phyloP scores from a whole-genome alignment of 2,888 invertebrate genomes.

The Aleiodes leptofemur region DNA sequence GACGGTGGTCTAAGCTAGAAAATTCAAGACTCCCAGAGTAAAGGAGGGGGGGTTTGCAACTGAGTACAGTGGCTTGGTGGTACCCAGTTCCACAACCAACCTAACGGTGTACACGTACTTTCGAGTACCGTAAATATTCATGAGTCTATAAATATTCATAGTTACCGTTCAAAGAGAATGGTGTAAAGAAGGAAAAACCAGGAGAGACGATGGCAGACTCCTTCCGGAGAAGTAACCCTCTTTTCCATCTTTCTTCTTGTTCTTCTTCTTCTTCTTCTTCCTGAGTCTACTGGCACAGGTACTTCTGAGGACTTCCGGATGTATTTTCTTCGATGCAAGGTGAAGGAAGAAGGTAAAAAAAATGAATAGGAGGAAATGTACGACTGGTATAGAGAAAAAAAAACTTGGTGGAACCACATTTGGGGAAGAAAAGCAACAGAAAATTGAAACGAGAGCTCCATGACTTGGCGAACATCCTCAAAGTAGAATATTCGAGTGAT shows the following conservation, averaged over 20 bases:
- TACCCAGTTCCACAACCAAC: conserved; percentile 43
- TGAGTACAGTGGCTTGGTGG: conserved; percentile 40
- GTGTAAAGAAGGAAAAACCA: conserved; percentile 63
- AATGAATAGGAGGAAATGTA: not conserved
- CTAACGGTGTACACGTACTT: conserved; percentile 54
- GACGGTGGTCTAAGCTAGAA: conserved; percentile 41
- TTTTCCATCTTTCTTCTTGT: conserved; percentile 46
- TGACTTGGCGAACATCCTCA: conserved; percentile 30
- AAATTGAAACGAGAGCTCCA: not conserved
- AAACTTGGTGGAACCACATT: not conserved
- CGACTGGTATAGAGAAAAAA: not conserved
- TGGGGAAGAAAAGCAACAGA: not conserved
- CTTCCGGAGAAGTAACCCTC: conserved; percentile 59
- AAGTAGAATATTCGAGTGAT: conserved; percentile 33
- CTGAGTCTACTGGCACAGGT: conserved; percentile 30
- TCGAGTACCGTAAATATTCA: conserved; percentile 66
- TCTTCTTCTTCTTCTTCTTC: conserved; percentile 14
- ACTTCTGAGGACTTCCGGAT: conserved; percentile 31
- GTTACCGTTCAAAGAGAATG: conserved; percentile 63
- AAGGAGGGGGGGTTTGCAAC: conserved; percentile 37
- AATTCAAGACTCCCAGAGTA: conserved; percentile 19
- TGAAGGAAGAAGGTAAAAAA: conserved; percentile 16
- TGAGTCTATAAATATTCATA: conserved; percentile 66
- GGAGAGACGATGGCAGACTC: conserved; percentile 61
- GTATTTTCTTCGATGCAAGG: conserved; percentile 16